Conservation (phyloP, 2,888 invertebrate genomes). For the Synanthedon vespiformis region DNA sequence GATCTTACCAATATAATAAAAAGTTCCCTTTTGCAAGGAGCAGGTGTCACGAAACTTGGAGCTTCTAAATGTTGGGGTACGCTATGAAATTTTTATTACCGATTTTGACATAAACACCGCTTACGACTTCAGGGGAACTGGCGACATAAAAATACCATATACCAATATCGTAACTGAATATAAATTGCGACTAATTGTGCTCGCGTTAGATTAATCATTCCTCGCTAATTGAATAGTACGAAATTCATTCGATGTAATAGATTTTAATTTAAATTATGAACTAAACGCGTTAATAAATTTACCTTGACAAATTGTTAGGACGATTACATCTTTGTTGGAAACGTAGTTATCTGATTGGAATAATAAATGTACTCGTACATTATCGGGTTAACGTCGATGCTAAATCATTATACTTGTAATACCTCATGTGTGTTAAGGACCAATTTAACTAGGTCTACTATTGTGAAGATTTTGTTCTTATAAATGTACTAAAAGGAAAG, state of each 20-base stretch:
- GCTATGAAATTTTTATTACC: conserved; percentile 38
- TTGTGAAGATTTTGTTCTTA: conserved; percentile 33
- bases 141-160: conserved; percentile 3
- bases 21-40: conserved; percentile 25
- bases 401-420: conserved; percentile 25
- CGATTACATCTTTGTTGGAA: neutral
- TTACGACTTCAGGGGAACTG: conserved; percentile 27
- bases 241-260: neutral
- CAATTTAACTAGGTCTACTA: conserved; percentile 15
- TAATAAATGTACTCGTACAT: conserved; percentile 22
- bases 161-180: neutral
- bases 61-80: conserved; percentile 16
- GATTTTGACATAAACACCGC: conserved; percentile 49
- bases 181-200: neutral
- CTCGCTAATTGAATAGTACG: neutral
- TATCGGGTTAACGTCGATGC: conserved; percentile 25
- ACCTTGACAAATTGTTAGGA: neutral
- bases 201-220: neutral
- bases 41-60: conserved; percentile 31
- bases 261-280: neutral
- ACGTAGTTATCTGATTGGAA: conserved; percentile 10
- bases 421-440: conserved; percentile 29
- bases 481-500: conserved; percentile 20
- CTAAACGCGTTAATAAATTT: neutral
- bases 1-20: no score